These are phyloP conservation scores for Cyphomyrus plagiostoma DNA, from an alignment of 2,113 vertebrate species.

Conservation along the genomic window DNA sequence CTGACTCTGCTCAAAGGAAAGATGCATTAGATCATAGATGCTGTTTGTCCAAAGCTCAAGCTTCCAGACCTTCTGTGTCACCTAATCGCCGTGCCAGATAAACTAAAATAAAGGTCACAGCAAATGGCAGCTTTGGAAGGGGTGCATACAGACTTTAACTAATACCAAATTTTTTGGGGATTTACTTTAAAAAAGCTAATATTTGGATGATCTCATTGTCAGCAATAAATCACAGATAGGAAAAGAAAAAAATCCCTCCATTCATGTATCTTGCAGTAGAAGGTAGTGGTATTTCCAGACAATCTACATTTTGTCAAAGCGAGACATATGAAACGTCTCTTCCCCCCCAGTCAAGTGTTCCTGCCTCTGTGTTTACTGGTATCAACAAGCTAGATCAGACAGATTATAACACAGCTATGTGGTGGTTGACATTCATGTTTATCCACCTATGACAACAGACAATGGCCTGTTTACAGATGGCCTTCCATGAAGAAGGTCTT, in stretches of 20 bases:
- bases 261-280: neutral
- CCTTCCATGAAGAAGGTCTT: neutral
- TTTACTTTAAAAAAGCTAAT: neutral
- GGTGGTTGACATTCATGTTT: neutral
- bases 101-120: neutral
- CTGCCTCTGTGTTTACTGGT: neutral
- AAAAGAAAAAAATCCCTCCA: neutral
- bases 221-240: neutral
- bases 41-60: conserved; percentile 2
- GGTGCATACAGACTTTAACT: neutral
- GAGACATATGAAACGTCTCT: neutral
- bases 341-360: neutral
- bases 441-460: neutral
- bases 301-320: neutral
- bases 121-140: neutral
- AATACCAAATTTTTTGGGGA: neutral
- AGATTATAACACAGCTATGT: neutral
- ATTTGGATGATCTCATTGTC: neutral
- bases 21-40: conserved; percentile 12
- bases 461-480: neutral
- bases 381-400: too few relatives aligned
- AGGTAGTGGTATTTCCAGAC: neutral
- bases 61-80: neutral
- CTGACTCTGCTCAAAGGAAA: neutral
- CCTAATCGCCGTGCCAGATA: neutral